These are phyloP conservation scores for Sandelia bainsii DNA, from an alignment of 2,797 vertebrate species.

Conservation along the genomic window DNA sequence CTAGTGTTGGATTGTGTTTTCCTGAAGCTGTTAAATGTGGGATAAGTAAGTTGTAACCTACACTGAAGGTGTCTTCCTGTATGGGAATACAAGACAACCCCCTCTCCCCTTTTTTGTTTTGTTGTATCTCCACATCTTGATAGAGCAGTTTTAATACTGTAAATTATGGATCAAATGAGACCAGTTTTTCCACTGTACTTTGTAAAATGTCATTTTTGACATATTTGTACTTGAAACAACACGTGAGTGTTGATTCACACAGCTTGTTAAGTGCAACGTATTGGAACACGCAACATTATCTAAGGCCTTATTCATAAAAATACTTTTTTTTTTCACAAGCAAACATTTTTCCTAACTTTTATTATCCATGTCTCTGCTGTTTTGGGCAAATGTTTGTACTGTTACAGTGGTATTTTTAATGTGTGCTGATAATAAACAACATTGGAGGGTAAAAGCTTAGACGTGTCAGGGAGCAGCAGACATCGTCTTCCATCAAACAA, in stretches of 20 bases:
- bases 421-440: conserved; percentile 63
- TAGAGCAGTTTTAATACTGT: conserved; percentile 34
- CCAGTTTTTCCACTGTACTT: conserved; percentile 31
- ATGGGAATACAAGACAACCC: background rate
- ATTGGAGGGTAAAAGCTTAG: conserved; percentile 43
- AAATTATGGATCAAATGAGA: conserved; percentile 26
- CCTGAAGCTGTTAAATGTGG: background rate
- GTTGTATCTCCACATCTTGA: background rate
- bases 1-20: background rate
- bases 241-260: conserved; percentile 20
- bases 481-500: conserved; percentile 43
- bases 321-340: conserved; percentile 2
- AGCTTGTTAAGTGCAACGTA: conserved; percentile 6
- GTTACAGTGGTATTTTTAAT: conserved; percentile 55
- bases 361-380: conserved; percentile 51
- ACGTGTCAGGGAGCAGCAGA: conserved; percentile 35
- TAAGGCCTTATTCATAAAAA: conserved; percentile 72
- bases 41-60: conserved; percentile 5
- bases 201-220: conserved; percentile 23
- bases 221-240: conserved; percentile 25
- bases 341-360: conserved; percentile 18
- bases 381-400: conserved; percentile 70
- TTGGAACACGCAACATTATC: conserved; percentile 35
- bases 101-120: background rate
- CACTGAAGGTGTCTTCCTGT: conserved; percentile 14